Percentiles rank a stretch among this genome's conserved stretches.
These are phyloP conservation scores for Enteromius treurensis DNA, from an alignment of 2,797 vertebrate genomes.

Conservation along the genomic window DNA sequence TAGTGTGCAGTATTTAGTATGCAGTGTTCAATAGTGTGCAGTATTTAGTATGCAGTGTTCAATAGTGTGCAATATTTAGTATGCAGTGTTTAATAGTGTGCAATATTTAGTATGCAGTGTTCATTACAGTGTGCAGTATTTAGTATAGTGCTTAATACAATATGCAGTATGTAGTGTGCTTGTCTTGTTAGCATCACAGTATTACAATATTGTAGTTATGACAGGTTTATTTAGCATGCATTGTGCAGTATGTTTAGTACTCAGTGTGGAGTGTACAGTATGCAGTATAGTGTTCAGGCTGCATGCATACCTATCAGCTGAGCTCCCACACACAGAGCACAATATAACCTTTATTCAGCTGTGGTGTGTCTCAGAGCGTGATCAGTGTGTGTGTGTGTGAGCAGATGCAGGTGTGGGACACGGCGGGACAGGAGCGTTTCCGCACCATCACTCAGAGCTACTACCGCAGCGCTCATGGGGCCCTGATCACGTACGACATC, in stretches of 20 bases:
- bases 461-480: slow-evolving; percentile 93
- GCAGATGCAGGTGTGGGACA: slow-evolving; percentile 98
- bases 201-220: no score
- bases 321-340: no score
- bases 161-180: neutral
- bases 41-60: no score
- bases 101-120: neutral
- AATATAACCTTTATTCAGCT: no score
- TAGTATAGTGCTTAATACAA: no score
- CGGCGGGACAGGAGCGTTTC: slow-evolving; percentile 95
- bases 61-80: no score
- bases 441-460: slow-evolving; percentile 97
- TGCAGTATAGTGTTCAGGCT: no score
- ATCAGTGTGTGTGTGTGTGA: neutral
- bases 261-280: neutral
- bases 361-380: neutral
- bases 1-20: no score
- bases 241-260: neutral
- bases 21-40: no score
- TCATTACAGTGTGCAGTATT: neutral
- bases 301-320: no score
- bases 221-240: neutral
- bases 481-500: slow-evolving; percentile 95
- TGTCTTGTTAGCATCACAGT: no score
- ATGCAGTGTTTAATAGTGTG: no score